phyloP scores from a whole-genome alignment of 2,113 vertebrate genomes.

The Entomyzon cyanotis region DNA sequence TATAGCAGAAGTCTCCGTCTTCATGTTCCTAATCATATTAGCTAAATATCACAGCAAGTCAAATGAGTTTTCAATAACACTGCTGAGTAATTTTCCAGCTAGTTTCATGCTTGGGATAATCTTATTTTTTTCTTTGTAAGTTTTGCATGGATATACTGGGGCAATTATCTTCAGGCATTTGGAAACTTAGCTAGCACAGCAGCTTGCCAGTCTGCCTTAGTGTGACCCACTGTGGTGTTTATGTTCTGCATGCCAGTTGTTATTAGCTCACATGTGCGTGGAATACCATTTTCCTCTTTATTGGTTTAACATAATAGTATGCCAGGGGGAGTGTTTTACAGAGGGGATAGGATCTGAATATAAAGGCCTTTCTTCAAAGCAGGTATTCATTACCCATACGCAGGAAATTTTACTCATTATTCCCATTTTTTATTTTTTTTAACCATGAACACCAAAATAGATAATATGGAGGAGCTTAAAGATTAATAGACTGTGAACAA shows the following conservation, averaged over 20 bases:
- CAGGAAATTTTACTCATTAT: not conserved
- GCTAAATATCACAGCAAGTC: conserved; percentile 43
- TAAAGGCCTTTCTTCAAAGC: conserved; percentile 13
- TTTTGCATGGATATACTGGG: conserved; percentile 51
- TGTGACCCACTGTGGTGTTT: conserved; percentile 59
- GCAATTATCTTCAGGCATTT: conserved; percentile 53
- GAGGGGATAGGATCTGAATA: conserved; percentile 11
- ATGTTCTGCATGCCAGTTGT: conserved; percentile 69
- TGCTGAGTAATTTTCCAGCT: conserved; percentile 56
- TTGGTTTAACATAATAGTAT: conserved; percentile 50
- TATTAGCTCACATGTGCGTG: conserved; percentile 58
- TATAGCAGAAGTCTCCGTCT: not conserved
- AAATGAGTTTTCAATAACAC: conserved; percentile 57
- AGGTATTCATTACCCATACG: not conserved
- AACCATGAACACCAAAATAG: not conserved
- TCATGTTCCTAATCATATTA: conserved; percentile 56
- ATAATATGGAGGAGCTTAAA: not conserved
- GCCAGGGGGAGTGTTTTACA: conserved; percentile 19
- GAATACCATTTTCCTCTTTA: conserved; percentile 65
- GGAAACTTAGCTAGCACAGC: conserved; percentile 61
- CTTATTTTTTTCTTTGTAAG: conserved; percentile 62
- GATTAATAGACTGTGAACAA: not conserved
- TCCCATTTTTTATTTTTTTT: not conserved
- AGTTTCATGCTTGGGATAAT: conserved; percentile 50
- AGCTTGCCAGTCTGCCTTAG: conserved; percentile 45